Percentiles rank a stretch among this genome's conserved stretches.
Conservation (phyloP, 2,797 vertebrate genomes). For the Dendrocincla tyrannina region DNA sequence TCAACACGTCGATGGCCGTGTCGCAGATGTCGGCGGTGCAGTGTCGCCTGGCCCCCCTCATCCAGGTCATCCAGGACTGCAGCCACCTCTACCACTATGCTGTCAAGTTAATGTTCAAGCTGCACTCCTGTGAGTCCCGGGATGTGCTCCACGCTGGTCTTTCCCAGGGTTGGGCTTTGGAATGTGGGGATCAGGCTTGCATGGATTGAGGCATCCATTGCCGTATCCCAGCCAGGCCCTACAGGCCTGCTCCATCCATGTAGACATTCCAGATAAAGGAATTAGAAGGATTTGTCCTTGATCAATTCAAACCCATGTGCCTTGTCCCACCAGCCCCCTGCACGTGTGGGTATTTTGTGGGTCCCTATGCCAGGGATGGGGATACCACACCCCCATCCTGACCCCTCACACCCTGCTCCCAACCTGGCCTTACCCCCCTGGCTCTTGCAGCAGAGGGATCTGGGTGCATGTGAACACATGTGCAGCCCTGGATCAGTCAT, state of each 20-base stretch:
- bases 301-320: background rate
- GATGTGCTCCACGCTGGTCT: accelerated
- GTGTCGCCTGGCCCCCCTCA: constrained; percentile 93
- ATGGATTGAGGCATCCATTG: accelerated
- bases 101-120: constrained; percentile 94
- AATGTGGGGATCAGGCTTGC: background rate
- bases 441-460: background rate
- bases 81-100: constrained; percentile 97
- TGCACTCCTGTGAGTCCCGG: constrained; percentile 90
- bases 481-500: background rate
- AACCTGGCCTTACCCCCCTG: background rate
- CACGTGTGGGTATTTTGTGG: accelerated
- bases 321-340: background rate
- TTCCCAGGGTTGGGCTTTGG: background rate
- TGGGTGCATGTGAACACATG: accelerated
- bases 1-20: constrained; percentile 93
- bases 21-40: constrained; percentile 93
- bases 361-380: background rate
- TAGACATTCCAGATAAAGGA: background rate
- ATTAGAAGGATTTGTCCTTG: background rate
- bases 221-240: accelerated
- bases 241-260: background rate
- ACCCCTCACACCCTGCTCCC: background rate
- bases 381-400: background rate
- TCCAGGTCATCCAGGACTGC: constrained; percentile 96